These are phyloP conservation scores for Asteroscopus sphinx DNA, from an alignment of 2,888 invertebrate genomes.

Conservation along the genomic window DNA sequence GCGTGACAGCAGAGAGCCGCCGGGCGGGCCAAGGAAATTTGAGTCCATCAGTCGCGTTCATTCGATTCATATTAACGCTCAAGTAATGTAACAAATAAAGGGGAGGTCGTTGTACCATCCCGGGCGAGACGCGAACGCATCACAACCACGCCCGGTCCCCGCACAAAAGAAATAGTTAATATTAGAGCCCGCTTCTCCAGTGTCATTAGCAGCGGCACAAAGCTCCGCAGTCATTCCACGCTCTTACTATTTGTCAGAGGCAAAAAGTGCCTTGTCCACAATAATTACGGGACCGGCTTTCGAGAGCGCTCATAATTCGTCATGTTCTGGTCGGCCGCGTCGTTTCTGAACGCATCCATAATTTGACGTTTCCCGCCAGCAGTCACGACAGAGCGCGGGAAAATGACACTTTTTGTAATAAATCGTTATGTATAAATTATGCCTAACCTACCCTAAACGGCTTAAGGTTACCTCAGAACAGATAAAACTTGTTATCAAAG, in stretches of 20 bases:
- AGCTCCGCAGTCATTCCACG: conserved; percentile 86
- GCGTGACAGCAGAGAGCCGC: conserved; percentile 81
- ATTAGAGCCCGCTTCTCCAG: conserved; percentile 84
- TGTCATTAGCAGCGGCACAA: conserved; percentile 88
- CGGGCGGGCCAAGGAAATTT: conserved; percentile 79
- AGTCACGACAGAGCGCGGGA: conserved; percentile 77
- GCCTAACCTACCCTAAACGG: conserved; percentile 43
- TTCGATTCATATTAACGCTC: conserved; percentile 87
- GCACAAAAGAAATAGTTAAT: conserved; percentile 89
- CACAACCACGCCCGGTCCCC: conserved; percentile 78
- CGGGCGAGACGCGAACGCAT: conserved; percentile 75
- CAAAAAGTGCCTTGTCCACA: conserved; percentile 89
- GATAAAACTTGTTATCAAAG: conserved; percentile 25
- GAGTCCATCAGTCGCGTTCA: conserved; percentile 82
- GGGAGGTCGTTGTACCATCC: conserved; percentile 84
- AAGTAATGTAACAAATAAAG: conserved; percentile 86
- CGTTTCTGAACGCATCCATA: conserved; percentile 85
- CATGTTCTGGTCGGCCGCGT: conserved; percentile 88
- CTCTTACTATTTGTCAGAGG: conserved; percentile 88
- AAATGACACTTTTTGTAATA: conserved; percentile 58
- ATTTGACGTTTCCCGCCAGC: conserved; percentile 87
- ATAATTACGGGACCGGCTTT: conserved; percentile 89
- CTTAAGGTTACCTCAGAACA: conserved; percentile 19
- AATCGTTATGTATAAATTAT: conserved; percentile 22
- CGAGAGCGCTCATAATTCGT: conserved; percentile 87